Conservation (phyloP, 2,113 vertebrate species). For the Notothenia coriiceps region DNA sequence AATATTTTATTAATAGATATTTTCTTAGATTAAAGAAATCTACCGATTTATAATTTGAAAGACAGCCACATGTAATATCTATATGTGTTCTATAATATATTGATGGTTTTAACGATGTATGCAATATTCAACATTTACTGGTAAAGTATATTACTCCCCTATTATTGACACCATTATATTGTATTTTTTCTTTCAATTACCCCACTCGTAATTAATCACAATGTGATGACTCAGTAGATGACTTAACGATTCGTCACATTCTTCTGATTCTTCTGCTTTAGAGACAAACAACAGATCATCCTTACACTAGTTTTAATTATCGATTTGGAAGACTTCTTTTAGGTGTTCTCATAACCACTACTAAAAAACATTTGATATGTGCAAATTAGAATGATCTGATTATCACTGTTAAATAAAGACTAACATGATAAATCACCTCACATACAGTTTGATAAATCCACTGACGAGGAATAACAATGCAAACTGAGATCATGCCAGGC, state of each 20-base stretch:
- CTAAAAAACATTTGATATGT: not conserved
- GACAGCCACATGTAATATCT: not conserved
- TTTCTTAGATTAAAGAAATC: too few species aligned
- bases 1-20: too few species aligned
- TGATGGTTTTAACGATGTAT: not conserved
- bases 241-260: constrained; percentile 19
- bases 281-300: constrained; percentile 6
- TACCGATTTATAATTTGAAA: too few species aligned
- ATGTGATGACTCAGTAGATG: constrained; percentile 29
- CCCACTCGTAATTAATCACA: not conserved
- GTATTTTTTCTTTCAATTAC: not conserved
- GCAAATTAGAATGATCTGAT: constrained; percentile 5
- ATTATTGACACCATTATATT: not conserved
- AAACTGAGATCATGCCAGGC: constrained; percentile 37
- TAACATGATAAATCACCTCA: not conserved
- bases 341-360: not conserved
- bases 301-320: not conserved
- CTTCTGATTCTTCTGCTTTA: constrained; percentile 24
- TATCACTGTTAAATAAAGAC: not conserved
- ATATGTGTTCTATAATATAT: not conserved
- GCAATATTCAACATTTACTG: not conserved
- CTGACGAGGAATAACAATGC: constrained; percentile 13
- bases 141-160: not conserved
- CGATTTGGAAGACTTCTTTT: constrained; percentile 6
- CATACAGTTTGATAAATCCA: constrained; percentile 2